Base-by-base conservation (phyloP, 2,888 invertebrate species). In the Zaprionus bogoriensis region DNA sequence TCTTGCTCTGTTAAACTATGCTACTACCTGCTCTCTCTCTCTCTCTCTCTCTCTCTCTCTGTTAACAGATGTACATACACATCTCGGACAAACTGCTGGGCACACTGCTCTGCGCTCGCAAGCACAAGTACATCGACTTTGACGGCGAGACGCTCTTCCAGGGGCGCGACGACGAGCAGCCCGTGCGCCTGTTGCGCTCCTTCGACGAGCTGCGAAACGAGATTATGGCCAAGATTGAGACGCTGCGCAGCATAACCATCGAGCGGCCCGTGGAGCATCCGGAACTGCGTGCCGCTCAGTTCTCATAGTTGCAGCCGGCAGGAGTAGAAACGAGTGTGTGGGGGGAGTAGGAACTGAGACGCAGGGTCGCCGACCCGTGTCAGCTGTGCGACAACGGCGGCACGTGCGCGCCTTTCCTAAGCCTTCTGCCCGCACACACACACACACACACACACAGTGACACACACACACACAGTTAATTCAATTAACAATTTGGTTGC, bases 1-100 rank as follows among this genome's bases (percentile, higher is more conserved):
- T n/a, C n/a, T n/a, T n/a, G n/a, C n/a, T n/a, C n/a, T n/a, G n/a
- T n/a, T n/a, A n/a, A 0, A 10, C 2, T 12, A 1, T 2, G 3
- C 22, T 25, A 2, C 4, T 2, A 6, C 1, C 0, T 25, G 9
- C 9, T 14, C 10, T 4, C 23, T 7, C n/a, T 25, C 3, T 2
- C 14, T 10, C n/a, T 9, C n/a, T 25, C 9, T 23, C 17, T 0
- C 6, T 10, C 0, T 10, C 23, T 2, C 20, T 27, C n/a, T 1
- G 2, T 27, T 12, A n/a, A 5, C 93, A 96, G 94, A 94, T 97
- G 85, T 98, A 98, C 92, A 96, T 96, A 9, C 92, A 94, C 48
- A 97, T 98, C 79, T 96, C 95, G 28, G 96, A 97, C 91, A 98
- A 99, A 92, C 93, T 98, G 39, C 98, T 99, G n/a, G 99, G 99